phyloP scores from a whole-genome alignment of 2,113 vertebrate species.

The Spheniscus mendiculus region DNA sequence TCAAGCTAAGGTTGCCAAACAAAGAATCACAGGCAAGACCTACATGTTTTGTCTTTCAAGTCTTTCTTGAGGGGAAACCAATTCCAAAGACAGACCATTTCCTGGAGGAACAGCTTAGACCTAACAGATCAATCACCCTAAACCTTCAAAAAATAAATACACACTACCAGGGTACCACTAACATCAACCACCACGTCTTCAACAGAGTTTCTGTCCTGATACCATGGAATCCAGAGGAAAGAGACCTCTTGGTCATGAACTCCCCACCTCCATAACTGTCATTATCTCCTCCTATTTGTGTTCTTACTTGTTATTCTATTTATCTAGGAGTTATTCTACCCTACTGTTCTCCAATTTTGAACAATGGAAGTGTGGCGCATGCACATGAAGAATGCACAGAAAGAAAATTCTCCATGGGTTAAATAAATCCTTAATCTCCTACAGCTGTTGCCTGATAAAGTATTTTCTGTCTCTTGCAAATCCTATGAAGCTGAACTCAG shows the following conservation, averaged over 20 bases:
- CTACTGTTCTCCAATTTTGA: not conserved
- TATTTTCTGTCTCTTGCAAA: slow-evolving; percentile 20
- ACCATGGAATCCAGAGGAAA: not conserved
- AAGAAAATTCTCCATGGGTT: slow-evolving; percentile 24
- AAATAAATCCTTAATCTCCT: slow-evolving; percentile 23
- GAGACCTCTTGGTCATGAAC: not conserved
- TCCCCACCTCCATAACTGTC: not conserved
- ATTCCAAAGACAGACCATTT: not conserved
- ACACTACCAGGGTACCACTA: not conserved
- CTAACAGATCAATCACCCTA: not conserved
- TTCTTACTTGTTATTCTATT: not conserved
- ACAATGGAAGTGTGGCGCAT: not conserved
- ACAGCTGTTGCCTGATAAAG: not conserved
- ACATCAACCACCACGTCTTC: not conserved
- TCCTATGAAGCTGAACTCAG: slow-evolving; percentile 20
- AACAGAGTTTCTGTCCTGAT: not conserved
- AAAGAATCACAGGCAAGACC: not conserved
- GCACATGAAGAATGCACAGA: not conserved
- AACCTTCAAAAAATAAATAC: not conserved
- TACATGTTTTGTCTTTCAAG: not conserved
- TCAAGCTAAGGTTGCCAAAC: not conserved
- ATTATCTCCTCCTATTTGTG: not conserved
- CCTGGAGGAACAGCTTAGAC: not conserved
- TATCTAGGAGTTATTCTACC: not conserved
- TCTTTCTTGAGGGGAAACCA: not conserved